These are phyloP conservation scores for Aleadryas rufinucha DNA, from an alignment of 2,113 vertebrate species.

Conservation along the genomic window DNA sequence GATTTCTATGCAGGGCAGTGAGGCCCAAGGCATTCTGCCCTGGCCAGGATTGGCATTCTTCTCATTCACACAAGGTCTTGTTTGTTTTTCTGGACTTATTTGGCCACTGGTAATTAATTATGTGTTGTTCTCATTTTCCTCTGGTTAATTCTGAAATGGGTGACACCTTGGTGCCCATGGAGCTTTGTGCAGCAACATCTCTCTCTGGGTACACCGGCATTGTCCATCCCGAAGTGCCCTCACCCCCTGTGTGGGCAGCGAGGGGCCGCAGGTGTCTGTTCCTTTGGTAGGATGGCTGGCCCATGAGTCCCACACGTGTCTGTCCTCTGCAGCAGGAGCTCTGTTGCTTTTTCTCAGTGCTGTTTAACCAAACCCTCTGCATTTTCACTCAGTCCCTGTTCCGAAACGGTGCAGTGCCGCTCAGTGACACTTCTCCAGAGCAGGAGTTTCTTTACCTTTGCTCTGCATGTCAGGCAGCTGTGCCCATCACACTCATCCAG, in stretches of 20 bases:
- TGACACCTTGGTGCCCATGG: not conserved
- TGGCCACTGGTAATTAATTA: not conserved
- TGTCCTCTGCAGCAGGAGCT: not conserved
- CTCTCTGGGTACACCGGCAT: rapidly evolving
- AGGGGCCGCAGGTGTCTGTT: not conserved
- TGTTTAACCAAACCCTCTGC: not conserved
- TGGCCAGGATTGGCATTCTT: not conserved
- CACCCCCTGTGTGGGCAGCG: rapidly evolving
- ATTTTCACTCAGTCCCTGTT: not conserved
- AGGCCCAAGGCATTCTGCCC: not conserved
- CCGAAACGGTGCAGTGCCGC: rapidly evolving
- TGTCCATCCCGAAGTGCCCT: not conserved
- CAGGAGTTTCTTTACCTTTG: not conserved
- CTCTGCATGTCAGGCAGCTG: not conserved
- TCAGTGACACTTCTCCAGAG: not conserved
- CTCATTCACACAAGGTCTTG: not conserved
- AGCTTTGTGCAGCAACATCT: not conserved
- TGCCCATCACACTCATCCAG: rapidly evolving
- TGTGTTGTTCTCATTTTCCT: not conserved
- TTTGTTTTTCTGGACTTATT: not conserved
- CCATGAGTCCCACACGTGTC: rapidly evolving
- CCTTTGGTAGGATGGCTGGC: no score
- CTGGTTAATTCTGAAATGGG: not conserved
- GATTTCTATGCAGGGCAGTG: rapidly evolving
- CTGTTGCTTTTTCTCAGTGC: not conserved